Evolutionary conservation across 2,113 vertebrate genomes (phyloP), one percentile per base, ranked within the genome.

Genomic region (Gymnogyps californianus): DNA sequence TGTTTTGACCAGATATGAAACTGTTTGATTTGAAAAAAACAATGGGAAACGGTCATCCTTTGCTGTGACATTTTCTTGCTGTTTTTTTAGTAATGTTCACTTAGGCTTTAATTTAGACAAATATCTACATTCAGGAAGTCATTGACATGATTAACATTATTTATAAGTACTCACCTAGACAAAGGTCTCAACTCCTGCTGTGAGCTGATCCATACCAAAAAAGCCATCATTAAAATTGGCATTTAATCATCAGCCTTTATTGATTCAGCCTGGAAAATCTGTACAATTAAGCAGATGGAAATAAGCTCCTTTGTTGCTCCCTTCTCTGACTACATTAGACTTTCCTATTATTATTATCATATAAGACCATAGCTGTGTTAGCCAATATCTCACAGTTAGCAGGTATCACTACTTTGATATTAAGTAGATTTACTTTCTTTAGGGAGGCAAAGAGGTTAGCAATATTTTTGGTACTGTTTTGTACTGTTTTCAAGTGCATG

Each of bases 151-250:
- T 49, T 57, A 71, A 74, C 3, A 74, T 42, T 34, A 49, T 31
- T 75, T 72, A 14, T 54, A 38, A 64, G 24, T 67, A 49, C 28
- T 86, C 24, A 59, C 1, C 12, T 71, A 32, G 32, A 81, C 4
- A 75, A 42, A 66, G 24, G 6, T 42, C 42, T 81, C n/a, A 55
- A 20, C 6, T 94, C 16, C 32, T 87, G 21, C 20, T 71, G 18
- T 15, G 38, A 38, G 36, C 3, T 67, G 26, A 54, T 70, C 26
- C 26, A 51, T 46, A 42, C 2, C 11, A 54, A 70, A 54, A 66
- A 54, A 69, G 11, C 3, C 19, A 5, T 47, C 2, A 36, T 57
- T 72, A 83, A 57, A 75, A 46, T 21, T 0, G 0, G 4, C 7
- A 54, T 81, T 90, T 79, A 75, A 51, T 64, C 2, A 0, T 36